Evolutionary conservation across 2,113 vertebrate species (phyloP), one percentile per base, ranked within the genome.

Genomic region (Thalassarche chlororhynchos): DNA sequence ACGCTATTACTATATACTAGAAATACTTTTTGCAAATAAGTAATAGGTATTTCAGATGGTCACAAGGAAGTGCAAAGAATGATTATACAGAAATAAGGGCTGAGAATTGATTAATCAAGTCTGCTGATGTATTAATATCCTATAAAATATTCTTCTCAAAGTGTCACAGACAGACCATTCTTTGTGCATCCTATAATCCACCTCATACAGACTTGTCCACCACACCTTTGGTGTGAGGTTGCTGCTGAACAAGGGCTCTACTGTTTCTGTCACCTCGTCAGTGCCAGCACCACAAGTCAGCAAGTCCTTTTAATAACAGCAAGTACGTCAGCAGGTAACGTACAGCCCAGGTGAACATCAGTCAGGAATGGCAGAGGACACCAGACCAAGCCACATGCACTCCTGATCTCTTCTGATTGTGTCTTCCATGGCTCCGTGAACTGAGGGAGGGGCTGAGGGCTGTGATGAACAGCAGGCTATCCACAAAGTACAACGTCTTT

Each of bases 211-310:
- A 23, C 32, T 31, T 25, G 31, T 17, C 87, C 82, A 26, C 58
- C 92, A 15, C 71, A 46, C 16, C 57, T 61, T 20, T 7, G 81
- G 69, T 57, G 87, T 52, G 94, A 86, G 77, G 81, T 29, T 87
- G 84, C 89, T 91, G 89, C 94, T 62, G 81, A 95, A 47, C 93
- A 92, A 95, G 84, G 77, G 20, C 89, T 61, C 74, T 58, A 6
- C 60, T 89, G 17, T 91, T 91, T 66, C 36, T 80, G 84, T n/a
- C 91, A 17, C 89, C 80, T 62, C 60, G 26, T 13, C 92, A 5
- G 26, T 28, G 82, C 83, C 94, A 80, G 72, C 68, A 17, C 32
- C 46, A 12, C 36, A 4, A 46, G 46, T 60, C 95, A 92, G 83
- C 55, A 8, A 31, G 29, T 65, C 74, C 80, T 69, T 25, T 60